Base-by-base conservation (phyloP, 1,140 invertebrate species). In the Manduca sexta region DNA sequence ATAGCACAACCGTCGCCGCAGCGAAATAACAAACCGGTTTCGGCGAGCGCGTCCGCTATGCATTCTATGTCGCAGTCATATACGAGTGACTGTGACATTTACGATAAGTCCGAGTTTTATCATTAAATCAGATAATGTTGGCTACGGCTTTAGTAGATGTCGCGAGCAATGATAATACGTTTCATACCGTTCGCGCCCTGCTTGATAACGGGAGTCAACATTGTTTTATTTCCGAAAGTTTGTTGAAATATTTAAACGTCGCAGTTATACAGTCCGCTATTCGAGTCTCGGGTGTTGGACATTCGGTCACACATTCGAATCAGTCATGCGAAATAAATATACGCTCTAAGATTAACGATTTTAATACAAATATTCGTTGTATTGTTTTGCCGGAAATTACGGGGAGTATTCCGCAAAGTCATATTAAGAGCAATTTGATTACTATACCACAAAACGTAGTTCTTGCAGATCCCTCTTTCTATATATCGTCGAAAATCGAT, bases 391-490 rank as follows among this genome's bases (percentile, higher is more conserved):
- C 40, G 17, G 17, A 13, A 6, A 52, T 57, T 2, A 52, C 41
- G 7, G 12, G n/a, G 3, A 39, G 10, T 13, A n/a, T 44, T 16
- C 41, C 48, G 7, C 16, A 18, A 10, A 44, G 7, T 29, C 4
- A 10, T 8, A 11, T 44, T n/a, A 2, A 38, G 21, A 2, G 5
- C 8, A 8, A 44, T 8, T 11, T 2, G 15, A 11, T 50, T 26
- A 4, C 11, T 52, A 52, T 63, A 21, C 56, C 56, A n/a, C 15
- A 47, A 37, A 34, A 60, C 38, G 38, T 64, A 21, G 13, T 21
- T 16, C 35, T 63, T 40, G 59, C 56, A 11, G 57, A 69, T 41
- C 59, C 56, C 1, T 40, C 43, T n/a, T 69, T 49, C 50, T 29
- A 60, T 34, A 43, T 41, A 10, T 30, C 52, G 2, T 47, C 41